These are phyloP conservation scores for roundworm (Caenorhabditis elegans) DNA, from an alignment of 1,140 invertebrate species.

Conservation along the genomic window WBcel235 BX284602.5:4858501-4859000, in stretches of 20 bases:
- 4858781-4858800: constrained; percentile 59
- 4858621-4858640: constrained; percentile 20
- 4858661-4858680: neutral
- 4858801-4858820: constrained; percentile 50
- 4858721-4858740: constrained; percentile 59
- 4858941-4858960: neutral
- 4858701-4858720: constrained; percentile 48
- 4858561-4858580: neutral
- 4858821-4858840: neutral
- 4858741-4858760: constrained; percentile 58
- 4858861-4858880: too few relatives aligned
- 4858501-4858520: neutral
- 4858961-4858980: neutral
- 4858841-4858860: neutral
- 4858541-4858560: neutral
- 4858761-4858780: constrained; percentile 64
- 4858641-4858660: constrained; percentile 24
- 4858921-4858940: neutral
- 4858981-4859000: neutral
- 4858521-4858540: constrained; percentile 15
- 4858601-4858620: constrained; percentile 33
- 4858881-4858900: neutral
- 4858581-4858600: neutral
- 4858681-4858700: neutral
- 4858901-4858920: neutral